Evolutionary conservation across 2,888 invertebrate genomes (phyloP).

Genomic region (Anagyrus pseudococci): DNA sequence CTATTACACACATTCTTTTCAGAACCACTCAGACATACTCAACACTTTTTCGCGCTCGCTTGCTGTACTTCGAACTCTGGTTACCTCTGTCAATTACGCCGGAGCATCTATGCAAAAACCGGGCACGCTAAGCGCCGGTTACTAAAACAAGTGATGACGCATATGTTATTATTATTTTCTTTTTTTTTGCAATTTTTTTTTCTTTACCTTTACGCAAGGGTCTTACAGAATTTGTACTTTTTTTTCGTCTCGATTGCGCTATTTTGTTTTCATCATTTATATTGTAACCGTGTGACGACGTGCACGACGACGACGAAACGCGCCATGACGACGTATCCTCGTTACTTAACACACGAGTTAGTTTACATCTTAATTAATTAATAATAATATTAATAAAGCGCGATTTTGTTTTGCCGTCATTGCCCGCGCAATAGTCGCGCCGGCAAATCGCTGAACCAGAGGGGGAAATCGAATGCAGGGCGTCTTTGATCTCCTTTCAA

Average conservation of each 20-base stretch:
- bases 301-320: slow-evolving; percentile 20
- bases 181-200: too few species aligned
- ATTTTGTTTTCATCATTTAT: slow-evolving; percentile 21
- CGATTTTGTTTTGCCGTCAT: slow-evolving; percentile 18
- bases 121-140: slow-evolving; percentile 36
- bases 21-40: too few species aligned
- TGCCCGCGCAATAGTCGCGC: slow-evolving; percentile 13
- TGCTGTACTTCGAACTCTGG: slow-evolving; percentile 9
- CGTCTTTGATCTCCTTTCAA: background rate
- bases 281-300: slow-evolving; percentile 15
- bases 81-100: slow-evolving; percentile 27
- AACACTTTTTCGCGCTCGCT: background rate
- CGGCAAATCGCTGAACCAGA: slow-evolving; percentile 9
- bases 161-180: too few species aligned
- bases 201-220: slow-evolving; percentile 53
- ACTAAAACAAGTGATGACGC: slow-evolving; percentile 42
- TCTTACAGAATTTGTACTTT: slow-evolving; percentile 80
- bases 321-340: slow-evolving; percentile 26
- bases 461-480: slow-evolving; percentile 4
- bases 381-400: slow-evolving; percentile 41
- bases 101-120: slow-evolving; percentile 38
- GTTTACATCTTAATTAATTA: slow-evolving; percentile 45
- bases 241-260: slow-evolving; percentile 56
- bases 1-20: slow-evolving; percentile 16
- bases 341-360: slow-evolving; percentile 41